Conservation (phyloP, 2,888 invertebrate genomes). For the Epistrophe grossulariae region DNA sequence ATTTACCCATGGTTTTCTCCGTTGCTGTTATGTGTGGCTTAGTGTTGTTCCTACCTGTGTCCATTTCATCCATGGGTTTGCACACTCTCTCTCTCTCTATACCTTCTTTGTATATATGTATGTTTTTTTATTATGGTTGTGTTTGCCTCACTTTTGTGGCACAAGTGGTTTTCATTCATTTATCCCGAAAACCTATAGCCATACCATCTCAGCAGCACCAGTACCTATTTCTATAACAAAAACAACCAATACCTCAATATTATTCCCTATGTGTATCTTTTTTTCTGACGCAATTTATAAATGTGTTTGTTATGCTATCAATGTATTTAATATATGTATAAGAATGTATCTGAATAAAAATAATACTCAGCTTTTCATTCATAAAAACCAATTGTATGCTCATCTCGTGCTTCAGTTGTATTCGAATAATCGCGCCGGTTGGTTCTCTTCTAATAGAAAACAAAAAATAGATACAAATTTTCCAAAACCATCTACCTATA, state of each 20-base stretch:
- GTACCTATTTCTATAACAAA: too few relatives aligned
- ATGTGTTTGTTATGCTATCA: constrained; percentile 20
- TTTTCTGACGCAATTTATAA: constrained; percentile 47
- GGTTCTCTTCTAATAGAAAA: constrained; percentile 76
- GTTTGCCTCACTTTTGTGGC: background rate
- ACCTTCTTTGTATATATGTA: background rate
- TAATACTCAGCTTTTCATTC: constrained; percentile 82
- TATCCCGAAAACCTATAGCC: background rate
- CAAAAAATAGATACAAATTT: constrained; percentile 45
- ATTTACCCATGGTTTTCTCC: constrained; percentile 36
- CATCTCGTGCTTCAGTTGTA: constrained; percentile 84
- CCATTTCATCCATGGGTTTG: constrained; percentile 9
- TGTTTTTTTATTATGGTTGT: too few relatives aligned
- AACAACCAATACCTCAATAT: too few relatives aligned
- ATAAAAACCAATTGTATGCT: constrained; percentile 84
- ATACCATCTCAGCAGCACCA: background rate
- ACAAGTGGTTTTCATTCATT: constrained; percentile 74
- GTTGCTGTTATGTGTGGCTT: constrained; percentile 22
- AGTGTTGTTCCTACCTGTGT: constrained; percentile 5
- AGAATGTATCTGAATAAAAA: constrained; percentile 66
- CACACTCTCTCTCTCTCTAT: background rate
- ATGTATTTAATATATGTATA: constrained; percentile 58
- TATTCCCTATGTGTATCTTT: constrained; percentile 25
- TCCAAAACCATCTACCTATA: constrained; percentile 24
- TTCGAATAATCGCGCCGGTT: constrained; percentile 84